Conservation (phyloP, 2,797 vertebrate genomes). For the Arnoldichthys spilopterus region DNA sequence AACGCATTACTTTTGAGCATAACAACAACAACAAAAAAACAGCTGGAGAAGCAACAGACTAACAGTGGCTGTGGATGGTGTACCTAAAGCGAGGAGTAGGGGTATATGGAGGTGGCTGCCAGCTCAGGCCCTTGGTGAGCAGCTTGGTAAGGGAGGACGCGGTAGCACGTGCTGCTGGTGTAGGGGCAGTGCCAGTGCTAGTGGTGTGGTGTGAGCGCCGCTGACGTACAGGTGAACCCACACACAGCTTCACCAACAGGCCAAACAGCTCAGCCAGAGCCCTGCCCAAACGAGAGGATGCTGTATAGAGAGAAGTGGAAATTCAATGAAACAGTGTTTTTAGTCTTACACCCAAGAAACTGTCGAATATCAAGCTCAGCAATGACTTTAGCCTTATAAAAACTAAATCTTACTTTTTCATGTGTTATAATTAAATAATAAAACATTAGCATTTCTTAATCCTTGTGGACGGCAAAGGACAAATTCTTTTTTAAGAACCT, state of each 20-base stretch:
- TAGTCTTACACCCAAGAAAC: background rate
- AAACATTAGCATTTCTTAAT: background rate
- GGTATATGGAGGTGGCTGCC: conserved; percentile 94
- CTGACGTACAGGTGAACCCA: conserved; percentile 94
- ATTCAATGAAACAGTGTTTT: background rate
- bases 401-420: background rate
- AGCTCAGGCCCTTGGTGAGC: conserved; percentile 94
- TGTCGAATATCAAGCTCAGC: background rate
- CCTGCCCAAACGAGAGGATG: conserved; percentile 91
- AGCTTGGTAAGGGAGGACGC: conserved; percentile 94
- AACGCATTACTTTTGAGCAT: background rate
- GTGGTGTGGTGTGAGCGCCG: conserved; percentile 93
- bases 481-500: too few species aligned
- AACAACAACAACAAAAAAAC: background rate
- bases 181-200: conserved; percentile 91
- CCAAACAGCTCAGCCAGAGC: conserved; percentile 95
- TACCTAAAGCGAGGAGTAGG: conserved; percentile 94
- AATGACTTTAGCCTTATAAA: background rate
- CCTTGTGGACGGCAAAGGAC: background rate
- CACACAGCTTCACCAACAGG: conserved; percentile 92
- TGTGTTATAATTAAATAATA: background rate
- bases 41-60: background rate
- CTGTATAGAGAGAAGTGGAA: conserved; percentile 69
- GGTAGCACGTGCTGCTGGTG: conserved; percentile 91
- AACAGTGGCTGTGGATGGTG: background rate